These are phyloP conservation scores for Cygnus atratus DNA, from an alignment of 2,113 vertebrate genomes.

Conservation along the genomic window DNA sequence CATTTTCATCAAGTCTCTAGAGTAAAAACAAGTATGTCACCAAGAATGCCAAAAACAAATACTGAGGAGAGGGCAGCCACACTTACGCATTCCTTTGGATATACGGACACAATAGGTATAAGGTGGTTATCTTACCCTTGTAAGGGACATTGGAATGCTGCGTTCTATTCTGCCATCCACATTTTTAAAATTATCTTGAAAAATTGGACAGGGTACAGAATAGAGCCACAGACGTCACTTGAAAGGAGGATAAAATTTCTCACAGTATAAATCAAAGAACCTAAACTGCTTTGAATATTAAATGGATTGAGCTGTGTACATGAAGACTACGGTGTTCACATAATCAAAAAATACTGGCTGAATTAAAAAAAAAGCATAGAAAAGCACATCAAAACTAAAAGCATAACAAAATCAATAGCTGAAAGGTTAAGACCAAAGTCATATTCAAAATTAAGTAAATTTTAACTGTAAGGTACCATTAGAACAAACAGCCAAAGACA, in stretches of 20 bases:
- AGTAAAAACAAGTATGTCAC: neutral
- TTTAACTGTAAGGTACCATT: neutral
- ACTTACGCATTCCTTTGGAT: neutral
- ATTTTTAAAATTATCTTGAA: neutral
- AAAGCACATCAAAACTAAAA: neutral
- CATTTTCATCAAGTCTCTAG: neutral
- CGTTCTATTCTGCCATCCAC: neutral
- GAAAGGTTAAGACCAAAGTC: neutral
- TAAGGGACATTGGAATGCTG: neutral
- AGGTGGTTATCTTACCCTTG: neutral
- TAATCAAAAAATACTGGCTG: neutral
- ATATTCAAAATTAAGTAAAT: neutral
- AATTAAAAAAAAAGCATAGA: neutral
- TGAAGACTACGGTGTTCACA: neutral
- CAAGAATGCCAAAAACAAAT: neutral
- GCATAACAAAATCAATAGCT: neutral
- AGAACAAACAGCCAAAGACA: neutral
- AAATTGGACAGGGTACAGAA: neutral
- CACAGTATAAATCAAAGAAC: slow-evolving; percentile 5
- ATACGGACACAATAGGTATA: rapidly evolving
- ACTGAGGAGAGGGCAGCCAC: neutral
- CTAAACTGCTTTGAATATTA: neutral
- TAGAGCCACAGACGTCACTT: slow-evolving; percentile 22
- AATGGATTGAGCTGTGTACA: neutral
- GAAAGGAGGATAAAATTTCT: neutral